Evolutionary conservation across 2,113 vertebrate species (phyloP).

Genomic region (Romanogobio albipinnatus): DNA sequence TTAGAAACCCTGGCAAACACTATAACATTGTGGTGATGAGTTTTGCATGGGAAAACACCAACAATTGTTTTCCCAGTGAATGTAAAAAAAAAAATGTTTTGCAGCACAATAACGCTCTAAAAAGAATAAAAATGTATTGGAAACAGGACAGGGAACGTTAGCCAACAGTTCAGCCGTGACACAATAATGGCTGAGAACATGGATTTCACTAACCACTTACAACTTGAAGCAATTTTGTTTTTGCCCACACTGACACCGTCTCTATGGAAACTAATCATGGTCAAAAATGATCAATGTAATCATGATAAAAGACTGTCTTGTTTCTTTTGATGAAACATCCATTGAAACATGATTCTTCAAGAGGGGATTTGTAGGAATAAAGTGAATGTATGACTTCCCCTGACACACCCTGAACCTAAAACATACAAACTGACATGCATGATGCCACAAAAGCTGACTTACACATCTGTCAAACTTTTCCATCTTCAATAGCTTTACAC

Average conservation of each 20-base stretch:
- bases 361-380: slow-evolving; percentile 7
- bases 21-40: not conserved
- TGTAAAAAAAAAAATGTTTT: not conserved
- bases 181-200: not conserved
- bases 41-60: not conserved
- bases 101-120: not conserved
- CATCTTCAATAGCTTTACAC: not conserved
- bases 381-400: not conserved
- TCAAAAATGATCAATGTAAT: not conserved
- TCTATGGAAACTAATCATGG: slow-evolving; percentile 20
- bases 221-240: not conserved
- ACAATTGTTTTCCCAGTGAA: not conserved
- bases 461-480: not conserved
- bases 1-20: not conserved
- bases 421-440: slow-evolving; percentile 24
- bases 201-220: not conserved
- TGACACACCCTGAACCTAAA: not conserved
- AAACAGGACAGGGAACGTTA: not conserved
- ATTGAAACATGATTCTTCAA: slow-evolving; percentile 4
- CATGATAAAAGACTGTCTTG: not conserved
- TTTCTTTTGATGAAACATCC: not conserved
- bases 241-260: slow-evolving; percentile 16
- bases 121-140: not conserved
- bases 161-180: not conserved
- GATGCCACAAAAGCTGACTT: not conserved